Evolutionary conservation across 2,888 invertebrate species (phyloP).

Genomic region (Caenorhabditis panamensis): DNA sequence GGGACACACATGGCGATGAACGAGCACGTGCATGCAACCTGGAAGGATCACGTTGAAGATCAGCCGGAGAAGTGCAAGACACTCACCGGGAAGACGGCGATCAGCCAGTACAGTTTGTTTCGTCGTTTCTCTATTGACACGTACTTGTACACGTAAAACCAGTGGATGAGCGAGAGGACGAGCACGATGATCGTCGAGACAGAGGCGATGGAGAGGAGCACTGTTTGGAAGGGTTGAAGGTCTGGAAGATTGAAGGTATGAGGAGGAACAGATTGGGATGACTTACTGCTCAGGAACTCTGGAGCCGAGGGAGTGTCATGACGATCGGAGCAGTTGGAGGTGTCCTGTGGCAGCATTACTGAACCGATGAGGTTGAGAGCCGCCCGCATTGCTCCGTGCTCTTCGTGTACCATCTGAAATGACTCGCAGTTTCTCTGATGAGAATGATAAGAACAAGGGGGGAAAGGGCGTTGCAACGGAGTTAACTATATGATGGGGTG

Average conservation of each 20-base stretch:
- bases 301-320: constrained; percentile 68
- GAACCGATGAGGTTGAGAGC: constrained; percentile 61
- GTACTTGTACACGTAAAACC: constrained; percentile 70
- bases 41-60: constrained; percentile 27
- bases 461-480: constrained; percentile 14
- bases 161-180: constrained; percentile 71
- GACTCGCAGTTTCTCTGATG: background rate
- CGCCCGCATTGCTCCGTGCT: constrained; percentile 48
- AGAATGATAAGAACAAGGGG: constrained; percentile 1
- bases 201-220: constrained; percentile 72
- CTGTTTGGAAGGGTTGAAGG: constrained; percentile 71
- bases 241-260: constrained; percentile 54
- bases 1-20: constrained; percentile 79
- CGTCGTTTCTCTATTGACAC: constrained; percentile 77
- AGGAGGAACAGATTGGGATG: background rate
- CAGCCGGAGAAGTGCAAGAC: too few relatives aligned
- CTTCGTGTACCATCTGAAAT: constrained; percentile 22
- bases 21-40: constrained; percentile 76
- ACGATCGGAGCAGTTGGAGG: constrained; percentile 64
- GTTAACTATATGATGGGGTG: constrained; percentile 7
- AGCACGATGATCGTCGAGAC: constrained; percentile 68
- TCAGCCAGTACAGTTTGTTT: constrained; percentile 79
- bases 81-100: constrained; percentile 76
- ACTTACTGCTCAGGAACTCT: constrained; percentile 69
- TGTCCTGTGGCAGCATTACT: constrained; percentile 64